Conservation (phyloP, 1,140 invertebrate genomes). For the Doryteuthis pealeii region DNA sequence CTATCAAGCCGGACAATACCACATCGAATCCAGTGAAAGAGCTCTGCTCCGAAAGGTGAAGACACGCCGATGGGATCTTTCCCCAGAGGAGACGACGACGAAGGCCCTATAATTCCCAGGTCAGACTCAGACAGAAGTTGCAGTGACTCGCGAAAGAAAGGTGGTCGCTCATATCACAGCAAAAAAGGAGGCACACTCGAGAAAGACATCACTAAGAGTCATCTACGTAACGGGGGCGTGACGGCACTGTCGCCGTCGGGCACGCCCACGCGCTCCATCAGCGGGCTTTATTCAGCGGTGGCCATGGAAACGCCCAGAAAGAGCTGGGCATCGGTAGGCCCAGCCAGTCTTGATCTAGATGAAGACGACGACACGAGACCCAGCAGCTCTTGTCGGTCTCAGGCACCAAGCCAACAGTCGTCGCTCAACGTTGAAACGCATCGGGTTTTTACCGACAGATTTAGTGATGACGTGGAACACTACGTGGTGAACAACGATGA, state of each 20-base stretch:
- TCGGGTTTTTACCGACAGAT: not conserved
- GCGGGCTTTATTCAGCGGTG: not conserved
- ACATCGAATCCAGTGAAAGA: conserved; percentile 11
- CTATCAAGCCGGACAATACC: conserved; percentile 7
- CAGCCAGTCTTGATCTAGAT: not conserved
- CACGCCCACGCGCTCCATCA: not conserved
- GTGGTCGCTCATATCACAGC: not conserved
- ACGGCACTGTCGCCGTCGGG: not conserved
- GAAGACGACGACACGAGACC: not conserved
- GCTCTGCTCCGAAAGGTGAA: conserved; percentile 7
- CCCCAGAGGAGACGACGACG: not conserved
- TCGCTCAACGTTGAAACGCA: not conserved
- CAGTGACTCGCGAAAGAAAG: not conserved
- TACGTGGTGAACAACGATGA: conserved; percentile 13
- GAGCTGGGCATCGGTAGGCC: conserved; percentile 6
- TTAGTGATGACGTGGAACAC: not conserved
- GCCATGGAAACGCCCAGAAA: conserved; percentile 7
- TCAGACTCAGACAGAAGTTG: not conserved
- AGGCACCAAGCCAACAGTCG: not conserved
- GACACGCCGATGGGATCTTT: conserved; percentile 10
- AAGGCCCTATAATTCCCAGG: not conserved
- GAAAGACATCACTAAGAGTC: not conserved
- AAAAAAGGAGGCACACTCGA: not conserved
- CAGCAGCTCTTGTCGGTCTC: not conserved
- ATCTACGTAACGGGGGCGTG: conserved; percentile 5